Evolutionary conservation across 1,140 invertebrate genomes (phyloP), one percentile per base, ranked within the genome.

Genomic region (Rhagoletis pomonella): DNA sequence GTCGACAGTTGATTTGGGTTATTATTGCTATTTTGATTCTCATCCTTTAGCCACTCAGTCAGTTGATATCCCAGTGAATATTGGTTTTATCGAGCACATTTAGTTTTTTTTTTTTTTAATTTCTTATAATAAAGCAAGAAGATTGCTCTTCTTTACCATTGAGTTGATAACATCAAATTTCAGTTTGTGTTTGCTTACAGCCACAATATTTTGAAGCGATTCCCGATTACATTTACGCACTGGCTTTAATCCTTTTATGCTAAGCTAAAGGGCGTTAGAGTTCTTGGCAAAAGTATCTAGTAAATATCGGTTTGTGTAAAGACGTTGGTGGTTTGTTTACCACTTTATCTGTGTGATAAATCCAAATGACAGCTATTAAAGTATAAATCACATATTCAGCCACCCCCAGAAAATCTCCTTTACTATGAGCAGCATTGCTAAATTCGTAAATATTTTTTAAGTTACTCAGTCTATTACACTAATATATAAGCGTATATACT

Each of bases 1-100:
- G 73, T 81, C 73, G 73, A 81, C 73, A 81, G 73, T 81, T 81
- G 73, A 81, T 81, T 87, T 87, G 60, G 87, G 65, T 87, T 87
- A 87, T 87, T 87, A 87, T 85, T 85, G 87, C 67, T 65, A 44
- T 85, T 85, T 86, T 65, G 64, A 19, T 69, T 1, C 42, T 59
- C 58, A 9, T 47, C 47, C 59, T 81, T 64, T 62, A 47, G 47
- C 59, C 14, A 73, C 69, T 77, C 86, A 55, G 19, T 87, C 39
- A 55, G 67, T 65, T 87, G 77, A 86, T 67, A 67, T 85, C 47
- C 67, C 29, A 42, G 58, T 42, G 19, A 67, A 19, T 87, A 84
- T 87, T 85, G 60, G 81, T 65, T 87, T 77, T 77, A 77, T 50
- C 69, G 47, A 77, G 69, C n/a, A 44, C 12, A 29, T 29, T 29